These are phyloP conservation scores for Temnothorax nylanderi DNA, from an alignment of 1,140 invertebrate genomes.

Conservation along the genomic window DNA sequence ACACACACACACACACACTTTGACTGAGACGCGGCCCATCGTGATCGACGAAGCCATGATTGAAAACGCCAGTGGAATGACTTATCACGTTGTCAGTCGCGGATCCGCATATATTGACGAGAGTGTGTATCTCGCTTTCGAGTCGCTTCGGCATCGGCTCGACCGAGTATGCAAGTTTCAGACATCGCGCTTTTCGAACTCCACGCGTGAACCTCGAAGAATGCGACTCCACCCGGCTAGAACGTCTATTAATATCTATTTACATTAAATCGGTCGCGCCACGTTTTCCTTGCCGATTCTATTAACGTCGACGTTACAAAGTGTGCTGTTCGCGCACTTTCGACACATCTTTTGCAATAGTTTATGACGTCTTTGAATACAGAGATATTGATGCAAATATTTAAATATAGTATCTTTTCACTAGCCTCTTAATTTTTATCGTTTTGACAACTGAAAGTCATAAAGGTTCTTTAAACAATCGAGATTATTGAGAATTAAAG, in stretches of 20 bases:
- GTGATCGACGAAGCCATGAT: conserved; percentile 39
- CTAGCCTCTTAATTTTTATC: neutral
- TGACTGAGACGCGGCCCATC: neutral
- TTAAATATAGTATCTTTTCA: neutral
- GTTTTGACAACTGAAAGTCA: neutral
- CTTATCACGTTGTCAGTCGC: conserved; percentile 51
- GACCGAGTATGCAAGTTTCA: neutral
- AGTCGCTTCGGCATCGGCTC: neutral
- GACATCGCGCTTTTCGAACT: conserved; percentile 22
- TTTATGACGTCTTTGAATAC: neutral
- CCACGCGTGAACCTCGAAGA: conserved; percentile 37
- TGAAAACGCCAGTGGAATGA: conserved; percentile 46
- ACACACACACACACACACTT: no score
- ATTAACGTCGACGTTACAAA: conserved; percentile 9
- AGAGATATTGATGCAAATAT: neutral
- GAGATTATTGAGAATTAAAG: neutral
- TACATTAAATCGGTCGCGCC: conserved; percentile 51
- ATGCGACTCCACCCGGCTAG: conserved; percentile 42
- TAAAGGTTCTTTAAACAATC: neutral
- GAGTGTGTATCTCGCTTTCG: neutral
- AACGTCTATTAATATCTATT: conserved; percentile 63
- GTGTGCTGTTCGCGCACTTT: neutral
- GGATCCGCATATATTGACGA: conserved; percentile 19
- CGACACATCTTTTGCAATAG: neutral
- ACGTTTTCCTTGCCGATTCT: conserved; percentile 39